Percentiles rank a stretch among this genome's conserved stretches.
phyloP scores from a whole-genome alignment of 2,113 vertebrate genomes.

The Fukomys damarensis region DNA sequence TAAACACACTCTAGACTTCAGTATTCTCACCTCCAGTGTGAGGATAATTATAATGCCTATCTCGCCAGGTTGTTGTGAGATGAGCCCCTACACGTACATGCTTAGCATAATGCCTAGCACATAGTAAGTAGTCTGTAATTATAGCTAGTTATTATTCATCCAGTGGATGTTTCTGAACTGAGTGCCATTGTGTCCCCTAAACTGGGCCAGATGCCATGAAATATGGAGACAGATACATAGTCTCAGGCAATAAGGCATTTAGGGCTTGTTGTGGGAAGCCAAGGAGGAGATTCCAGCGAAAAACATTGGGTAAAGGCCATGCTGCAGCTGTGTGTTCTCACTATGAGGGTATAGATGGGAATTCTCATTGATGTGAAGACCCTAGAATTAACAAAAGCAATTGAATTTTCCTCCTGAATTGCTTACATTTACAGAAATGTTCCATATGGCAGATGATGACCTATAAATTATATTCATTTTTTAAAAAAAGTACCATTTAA shows the following conservation, averaged over 20 bases:
- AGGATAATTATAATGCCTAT: background rate
- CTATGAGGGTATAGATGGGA: background rate
- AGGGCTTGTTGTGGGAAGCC: background rate
- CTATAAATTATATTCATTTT: conserved; percentile 34
- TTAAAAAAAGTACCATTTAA: background rate
- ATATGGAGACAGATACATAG: background rate
- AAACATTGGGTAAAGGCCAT: accelerated
- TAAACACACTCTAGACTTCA: background rate
- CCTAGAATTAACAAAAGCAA: background rate
- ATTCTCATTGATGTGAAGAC: background rate
- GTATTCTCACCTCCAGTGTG: background rate
- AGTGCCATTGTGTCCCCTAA: background rate
- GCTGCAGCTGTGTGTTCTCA: background rate
- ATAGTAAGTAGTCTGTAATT: background rate
- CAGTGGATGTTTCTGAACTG: background rate
- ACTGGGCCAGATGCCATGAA: background rate
- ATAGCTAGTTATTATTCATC: background rate
- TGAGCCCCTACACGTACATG: background rate
- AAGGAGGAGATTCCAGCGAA: background rate
- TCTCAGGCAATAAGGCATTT: too few relatives aligned
- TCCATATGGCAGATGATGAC: background rate
- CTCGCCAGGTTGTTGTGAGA: background rate
- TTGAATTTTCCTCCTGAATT: background rate
- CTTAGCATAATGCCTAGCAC: background rate
- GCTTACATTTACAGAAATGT: conserved; percentile 1